phyloP scores from a whole-genome alignment of 2,113 vertebrate genomes.

The Tiliqua scincoides region DNA sequence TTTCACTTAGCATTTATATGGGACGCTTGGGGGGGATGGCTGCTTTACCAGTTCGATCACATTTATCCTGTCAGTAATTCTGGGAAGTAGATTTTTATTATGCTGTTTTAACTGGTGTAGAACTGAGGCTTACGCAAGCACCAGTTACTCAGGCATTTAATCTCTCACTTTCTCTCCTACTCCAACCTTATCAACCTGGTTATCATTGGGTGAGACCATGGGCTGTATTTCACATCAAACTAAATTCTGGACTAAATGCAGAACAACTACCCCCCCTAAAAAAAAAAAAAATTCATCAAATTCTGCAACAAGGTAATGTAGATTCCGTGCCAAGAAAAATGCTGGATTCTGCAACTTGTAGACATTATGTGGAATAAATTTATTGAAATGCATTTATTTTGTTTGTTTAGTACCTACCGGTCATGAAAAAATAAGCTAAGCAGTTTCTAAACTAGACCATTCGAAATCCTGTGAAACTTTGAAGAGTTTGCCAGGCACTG shows the following conservation, averaged over 20 bases:
- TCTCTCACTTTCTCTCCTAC: neutral
- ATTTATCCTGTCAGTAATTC: neutral
- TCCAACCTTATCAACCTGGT: neutral
- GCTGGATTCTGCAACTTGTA: neutral
- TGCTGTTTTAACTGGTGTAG: neutral
- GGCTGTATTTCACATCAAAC: neutral
- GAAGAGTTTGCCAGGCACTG: neutral
- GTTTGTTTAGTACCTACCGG: neutral
- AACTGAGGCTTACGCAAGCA: neutral
- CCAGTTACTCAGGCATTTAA: neutral
- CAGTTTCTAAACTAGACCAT: no score
- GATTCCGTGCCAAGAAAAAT: no score
- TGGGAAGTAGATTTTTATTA: neutral
- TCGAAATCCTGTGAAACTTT: neutral
- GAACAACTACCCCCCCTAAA: neutral
- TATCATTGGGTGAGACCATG: neutral
- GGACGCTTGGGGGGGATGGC: neutral
- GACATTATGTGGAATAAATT: neutral
- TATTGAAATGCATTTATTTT: neutral
- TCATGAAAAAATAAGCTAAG: neutral
- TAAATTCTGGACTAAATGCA: no score
- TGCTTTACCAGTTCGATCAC: neutral
- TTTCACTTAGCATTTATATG: conserved; percentile 10
- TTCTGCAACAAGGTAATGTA: no score
- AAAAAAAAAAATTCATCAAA: no score